phyloP scores from a whole-genome alignment of 2,797 vertebrate genomes.

The Esox lucius region DNA sequence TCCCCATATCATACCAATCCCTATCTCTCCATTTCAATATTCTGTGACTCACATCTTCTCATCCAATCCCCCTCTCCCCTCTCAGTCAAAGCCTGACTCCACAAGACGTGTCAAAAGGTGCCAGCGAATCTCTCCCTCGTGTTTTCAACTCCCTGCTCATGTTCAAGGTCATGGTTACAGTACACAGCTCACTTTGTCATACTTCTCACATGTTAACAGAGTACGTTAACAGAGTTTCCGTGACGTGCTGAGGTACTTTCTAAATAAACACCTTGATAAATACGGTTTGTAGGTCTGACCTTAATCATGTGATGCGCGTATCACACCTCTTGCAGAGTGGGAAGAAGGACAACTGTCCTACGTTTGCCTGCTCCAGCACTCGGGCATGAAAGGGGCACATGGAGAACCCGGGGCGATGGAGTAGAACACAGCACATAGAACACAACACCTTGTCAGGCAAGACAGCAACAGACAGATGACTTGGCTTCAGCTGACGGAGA shows the following conservation, averaged over 20 bases:
- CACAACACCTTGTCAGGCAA: constrained; percentile 30
- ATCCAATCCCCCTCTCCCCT: constrained; percentile 43
- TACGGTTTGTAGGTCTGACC: background rate
- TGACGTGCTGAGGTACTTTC: background rate
- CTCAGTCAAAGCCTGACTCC: constrained; percentile 21
- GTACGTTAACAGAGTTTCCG: background rate
- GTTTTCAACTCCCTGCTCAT: background rate
- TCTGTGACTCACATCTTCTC: constrained; percentile 31
- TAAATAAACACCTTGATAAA: background rate
- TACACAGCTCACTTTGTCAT: background rate
- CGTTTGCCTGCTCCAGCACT: background rate
- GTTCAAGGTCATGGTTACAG: constrained; percentile 16
- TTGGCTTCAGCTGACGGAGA: constrained; percentile 37
- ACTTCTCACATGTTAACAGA: background rate
- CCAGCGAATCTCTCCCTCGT: constrained; percentile 19
- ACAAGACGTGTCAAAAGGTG: constrained; percentile 47
- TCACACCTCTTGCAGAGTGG: constrained; percentile 32
- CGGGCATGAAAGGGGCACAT: constrained; percentile 10
- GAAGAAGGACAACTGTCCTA: constrained; percentile 23
- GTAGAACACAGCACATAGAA: constrained; percentile 19
- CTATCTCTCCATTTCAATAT: constrained; percentile 23
- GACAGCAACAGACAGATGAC: constrained; percentile 1
- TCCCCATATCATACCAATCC: constrained; percentile 22
- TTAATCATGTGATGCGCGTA: constrained; percentile 44
- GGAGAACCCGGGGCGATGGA: constrained; percentile 41